Percentiles rank a stretch among this genome's conserved stretches.
Conservation (phyloP, 1,140 invertebrate genomes). For the Papilio xuthus region DNA sequence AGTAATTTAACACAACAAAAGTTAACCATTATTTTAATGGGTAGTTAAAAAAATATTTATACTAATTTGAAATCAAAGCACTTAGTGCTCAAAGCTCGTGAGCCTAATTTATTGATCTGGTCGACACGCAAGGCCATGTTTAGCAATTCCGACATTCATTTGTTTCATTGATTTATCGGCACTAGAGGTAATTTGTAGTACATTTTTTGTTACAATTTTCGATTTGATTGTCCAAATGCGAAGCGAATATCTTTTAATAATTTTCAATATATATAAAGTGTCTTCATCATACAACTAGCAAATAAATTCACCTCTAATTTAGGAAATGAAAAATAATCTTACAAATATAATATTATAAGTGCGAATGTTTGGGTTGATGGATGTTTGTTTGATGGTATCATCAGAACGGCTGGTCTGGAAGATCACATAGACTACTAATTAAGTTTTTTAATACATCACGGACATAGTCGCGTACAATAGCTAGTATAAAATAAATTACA, state of each 20-base stretch:
- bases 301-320: no score
- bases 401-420: no score
- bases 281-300: no score
- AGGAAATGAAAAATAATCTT: no score
- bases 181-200: slow-evolving; percentile 19
- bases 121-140: slow-evolving; percentile 25
- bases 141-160: slow-evolving; percentile 18
- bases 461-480: no score
- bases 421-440: no score
- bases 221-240: neutral
- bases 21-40: neutral
- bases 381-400: no score
- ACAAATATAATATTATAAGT: no score
- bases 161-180: slow-evolving; percentile 1
- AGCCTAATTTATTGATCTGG: slow-evolving; percentile 27
- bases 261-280: no score
- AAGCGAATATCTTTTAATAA: neutral
- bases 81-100: slow-evolving; percentile 7
- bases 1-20: neutral
- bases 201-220: neutral
- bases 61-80: slow-evolving; percentile 32
- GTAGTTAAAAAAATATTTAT: neutral
- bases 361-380: no score
- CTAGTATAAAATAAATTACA: neutral
- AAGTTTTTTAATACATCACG: no score